phyloP scores from a whole-genome alignment of 1,140 invertebrate genomes.

The Tyrophagus putrescentiae region DNA sequence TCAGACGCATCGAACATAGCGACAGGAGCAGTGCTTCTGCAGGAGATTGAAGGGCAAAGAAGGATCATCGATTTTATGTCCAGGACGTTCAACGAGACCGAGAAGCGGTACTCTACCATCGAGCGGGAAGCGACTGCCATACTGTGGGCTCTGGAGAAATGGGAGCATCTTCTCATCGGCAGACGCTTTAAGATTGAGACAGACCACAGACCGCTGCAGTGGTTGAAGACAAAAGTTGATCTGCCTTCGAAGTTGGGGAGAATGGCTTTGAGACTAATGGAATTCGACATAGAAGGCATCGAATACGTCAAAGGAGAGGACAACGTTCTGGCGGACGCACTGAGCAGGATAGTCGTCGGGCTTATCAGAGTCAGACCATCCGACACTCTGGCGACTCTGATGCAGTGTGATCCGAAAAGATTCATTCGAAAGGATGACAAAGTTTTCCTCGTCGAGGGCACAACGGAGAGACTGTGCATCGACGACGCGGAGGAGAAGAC shows the following conservation, averaged over 20 bases:
- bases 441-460: too few species aligned
- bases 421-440: too few species aligned
- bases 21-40: constrained; percentile 22
- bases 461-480: too few species aligned
- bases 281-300: constrained; percentile 23
- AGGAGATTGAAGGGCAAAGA: constrained; percentile 4
- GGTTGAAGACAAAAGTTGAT: constrained; percentile 28
- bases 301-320: too few species aligned
- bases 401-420: too few species aligned
- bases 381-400: too few species aligned
- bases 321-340: too few species aligned
- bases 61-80: constrained; percentile 22
- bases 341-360: too few species aligned
- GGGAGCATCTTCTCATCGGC: constrained; percentile 27
- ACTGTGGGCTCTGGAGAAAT: constrained; percentile 26
- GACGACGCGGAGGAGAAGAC: too few species aligned
- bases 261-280: constrained; percentile 25
- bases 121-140: constrained; percentile 28
- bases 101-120: constrained; percentile 23
- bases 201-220: constrained; percentile 27
- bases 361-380: too few species aligned
- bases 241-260: constrained; percentile 21
- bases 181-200: constrained; percentile 24
- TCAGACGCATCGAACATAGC: constrained; percentile 23
- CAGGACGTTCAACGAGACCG: constrained; percentile 15